Percentiles rank a stretch among this genome's conserved stretches.
phyloP scores from a whole-genome alignment of 2,888 invertebrate genomes.

The Poecilobothrus nobilitatus region DNA sequence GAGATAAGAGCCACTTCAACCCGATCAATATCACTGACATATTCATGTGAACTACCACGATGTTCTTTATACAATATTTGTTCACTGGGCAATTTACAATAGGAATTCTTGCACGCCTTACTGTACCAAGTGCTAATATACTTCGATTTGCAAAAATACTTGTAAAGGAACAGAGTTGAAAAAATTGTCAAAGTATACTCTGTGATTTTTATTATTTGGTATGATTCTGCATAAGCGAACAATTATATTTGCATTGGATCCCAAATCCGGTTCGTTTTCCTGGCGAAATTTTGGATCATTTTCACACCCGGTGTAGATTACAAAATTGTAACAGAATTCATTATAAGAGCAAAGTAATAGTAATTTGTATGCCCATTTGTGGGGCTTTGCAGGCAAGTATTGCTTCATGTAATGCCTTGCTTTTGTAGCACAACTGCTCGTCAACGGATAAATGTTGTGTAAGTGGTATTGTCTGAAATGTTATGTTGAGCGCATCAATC shows the following conservation, averaged over 20 bases:
- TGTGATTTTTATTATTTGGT: conserved; percentile 7
- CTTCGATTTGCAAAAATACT: background rate
- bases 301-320: conserved; percentile 19
- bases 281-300: conserved; percentile 14
- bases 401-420: background rate
- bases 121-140: conserved; percentile 3
- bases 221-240: conserved; percentile 15
- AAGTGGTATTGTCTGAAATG: background rate
- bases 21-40: no score
- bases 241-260: conserved; percentile 19
- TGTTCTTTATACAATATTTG: background rate
- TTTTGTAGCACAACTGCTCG: conserved; percentile 10
- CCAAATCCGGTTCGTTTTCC: conserved; percentile 20
- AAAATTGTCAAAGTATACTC: conserved; percentile 8
- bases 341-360: conserved; percentile 18
- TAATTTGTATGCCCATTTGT: conserved; percentile 23
- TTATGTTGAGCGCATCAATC: no score
- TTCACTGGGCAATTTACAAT: background rate
- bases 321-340: conserved; percentile 22
- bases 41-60: no score
- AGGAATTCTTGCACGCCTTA: background rate
- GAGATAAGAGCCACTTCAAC: no score
- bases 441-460: background rate
- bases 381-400: conserved; percentile 16
- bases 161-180: conserved; percentile 1